phyloP scores from a whole-genome alignment of 2,888 invertebrate species.

The Alviniconcha strummeri region DNA sequence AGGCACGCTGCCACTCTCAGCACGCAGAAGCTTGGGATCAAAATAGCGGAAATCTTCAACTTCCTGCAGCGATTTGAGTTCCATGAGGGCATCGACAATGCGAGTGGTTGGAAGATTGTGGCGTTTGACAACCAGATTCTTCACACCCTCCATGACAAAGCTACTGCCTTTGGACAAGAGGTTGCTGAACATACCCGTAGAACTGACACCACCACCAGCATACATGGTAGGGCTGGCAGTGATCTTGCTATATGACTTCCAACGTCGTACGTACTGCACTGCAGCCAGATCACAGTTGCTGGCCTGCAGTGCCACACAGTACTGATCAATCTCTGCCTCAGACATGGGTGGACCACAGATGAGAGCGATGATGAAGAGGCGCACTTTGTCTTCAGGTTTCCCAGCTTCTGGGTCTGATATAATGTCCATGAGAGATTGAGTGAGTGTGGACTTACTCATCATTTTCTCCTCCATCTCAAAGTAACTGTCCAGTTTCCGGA shows the following conservation, averaged over 20 bases:
- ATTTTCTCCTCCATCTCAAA: conserved; percentile 99
- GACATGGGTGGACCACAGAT: conserved; percentile 88
- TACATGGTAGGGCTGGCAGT: conserved; percentile 82
- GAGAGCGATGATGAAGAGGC: conserved; percentile 90
- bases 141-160: conserved; percentile 99
- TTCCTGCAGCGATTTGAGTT: conserved; percentile 84
- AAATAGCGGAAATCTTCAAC: conserved; percentile 93
- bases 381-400: conserved; percentile 91
- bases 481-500: conserved; percentile 92
- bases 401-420: conserved; percentile 91
- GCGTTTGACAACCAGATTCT: conserved; percentile 98
- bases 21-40: conserved; percentile 94
- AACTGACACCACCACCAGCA: conserved; percentile 90
- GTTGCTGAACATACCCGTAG: conserved; percentile 97
- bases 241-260: conserved; percentile 92
- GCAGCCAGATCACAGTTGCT: conserved; percentile 91
- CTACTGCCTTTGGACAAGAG: conserved; percentile 95
- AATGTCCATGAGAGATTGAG: conserved; percentile 90
- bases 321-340: conserved; percentile 89
- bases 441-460: conserved; percentile 81
- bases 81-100: conserved; percentile 92
- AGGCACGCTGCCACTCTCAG: conserved; percentile 68
- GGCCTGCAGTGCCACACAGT: conserved; percentile 84
- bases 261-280: conserved; percentile 91
- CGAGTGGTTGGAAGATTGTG: conserved; percentile 96